Evolutionary conservation across 2,113 vertebrate genomes (phyloP).

Genomic region (Chaetorhynchus papuensis): DNA sequence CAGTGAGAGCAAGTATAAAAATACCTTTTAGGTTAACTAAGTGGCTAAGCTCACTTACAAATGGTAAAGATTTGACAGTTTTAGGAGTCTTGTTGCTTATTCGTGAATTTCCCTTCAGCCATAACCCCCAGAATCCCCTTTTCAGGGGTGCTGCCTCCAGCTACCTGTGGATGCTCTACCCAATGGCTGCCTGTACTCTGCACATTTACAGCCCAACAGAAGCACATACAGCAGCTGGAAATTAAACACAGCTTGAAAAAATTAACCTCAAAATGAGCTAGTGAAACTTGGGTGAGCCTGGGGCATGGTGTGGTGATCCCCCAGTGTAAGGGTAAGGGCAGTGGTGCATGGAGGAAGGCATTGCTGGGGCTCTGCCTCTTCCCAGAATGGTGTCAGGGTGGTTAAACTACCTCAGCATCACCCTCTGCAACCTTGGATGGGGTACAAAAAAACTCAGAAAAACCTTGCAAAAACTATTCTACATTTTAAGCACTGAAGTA

Average conservation of each 20-base stretch:
- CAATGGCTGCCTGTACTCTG: not conserved
- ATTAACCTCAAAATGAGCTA: not conserved
- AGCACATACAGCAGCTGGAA: not conserved
- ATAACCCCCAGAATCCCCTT: not conserved
- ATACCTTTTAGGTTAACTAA: not conserved
- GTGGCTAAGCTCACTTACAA: not conserved
- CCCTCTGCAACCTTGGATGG: not conserved
- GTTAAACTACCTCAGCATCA: not conserved
- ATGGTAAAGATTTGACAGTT: not conserved
- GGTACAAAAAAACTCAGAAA: not conserved
- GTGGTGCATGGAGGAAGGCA: rapidly evolving
- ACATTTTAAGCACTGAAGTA: not conserved
- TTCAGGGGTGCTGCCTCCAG: not conserved
- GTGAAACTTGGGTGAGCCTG: not conserved
- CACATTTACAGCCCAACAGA: not conserved
- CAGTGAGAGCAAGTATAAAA: not conserved
- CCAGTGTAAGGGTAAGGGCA: rapidly evolving
- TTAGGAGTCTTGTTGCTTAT: not conserved
- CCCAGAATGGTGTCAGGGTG: rapidly evolving
- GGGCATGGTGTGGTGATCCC: too few species aligned
- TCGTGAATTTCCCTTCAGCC: not conserved
- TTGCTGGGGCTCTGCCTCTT: not conserved
- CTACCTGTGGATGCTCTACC: not conserved
- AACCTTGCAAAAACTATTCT: not conserved
- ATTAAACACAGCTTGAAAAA: not conserved